Conservation (phyloP, 2,888 invertebrate species). For the Fragum fragum region DNA sequence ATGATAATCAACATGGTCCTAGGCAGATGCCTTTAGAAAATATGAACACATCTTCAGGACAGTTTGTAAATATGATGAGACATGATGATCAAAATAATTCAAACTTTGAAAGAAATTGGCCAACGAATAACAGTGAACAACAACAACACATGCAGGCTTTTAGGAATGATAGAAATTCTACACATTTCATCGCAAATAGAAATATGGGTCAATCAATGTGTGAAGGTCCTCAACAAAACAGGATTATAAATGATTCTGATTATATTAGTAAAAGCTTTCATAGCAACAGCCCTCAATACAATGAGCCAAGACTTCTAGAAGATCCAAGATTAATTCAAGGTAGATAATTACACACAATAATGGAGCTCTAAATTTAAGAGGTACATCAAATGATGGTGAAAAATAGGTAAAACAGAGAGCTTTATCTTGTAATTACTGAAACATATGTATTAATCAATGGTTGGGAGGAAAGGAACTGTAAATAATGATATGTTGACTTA, state of each 20-base stretch:
- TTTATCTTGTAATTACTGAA: no score
- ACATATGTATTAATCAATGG: no score
- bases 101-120: not conserved
- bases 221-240: not conserved
- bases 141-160: not conserved
- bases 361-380: no score
- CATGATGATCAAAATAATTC: not conserved
- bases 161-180: not conserved
- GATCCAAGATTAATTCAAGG: conserved; percentile 20
- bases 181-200: not conserved
- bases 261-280: not conserved
- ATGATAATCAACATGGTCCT: not conserved
- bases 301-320: not conserved
- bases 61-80: no score
- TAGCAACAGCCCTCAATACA: not conserved
- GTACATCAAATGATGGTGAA: no score
- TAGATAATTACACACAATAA: not conserved
- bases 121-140: not conserved
- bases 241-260: not conserved
- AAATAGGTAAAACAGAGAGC: no score
- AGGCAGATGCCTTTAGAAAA: not conserved
- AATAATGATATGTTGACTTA: no score
- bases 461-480: no score
- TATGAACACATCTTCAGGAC: not conserved
- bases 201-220: not conserved